Evolutionary conservation across 2,113 vertebrate genomes (phyloP).

Genomic region (Pipa parva): DNA sequence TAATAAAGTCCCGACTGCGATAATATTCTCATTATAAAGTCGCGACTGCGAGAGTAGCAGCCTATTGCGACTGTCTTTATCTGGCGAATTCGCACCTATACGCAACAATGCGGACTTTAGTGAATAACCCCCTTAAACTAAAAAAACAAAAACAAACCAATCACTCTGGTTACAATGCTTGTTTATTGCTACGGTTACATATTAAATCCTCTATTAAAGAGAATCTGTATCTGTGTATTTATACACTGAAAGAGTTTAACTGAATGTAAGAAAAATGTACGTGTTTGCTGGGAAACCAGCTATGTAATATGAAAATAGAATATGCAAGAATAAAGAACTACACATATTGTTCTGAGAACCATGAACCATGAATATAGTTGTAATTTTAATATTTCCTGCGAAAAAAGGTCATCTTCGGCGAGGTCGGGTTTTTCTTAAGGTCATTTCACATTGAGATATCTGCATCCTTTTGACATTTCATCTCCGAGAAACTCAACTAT

Average conservation of each 20-base stretch:
- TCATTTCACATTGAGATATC: constrained; percentile 64
- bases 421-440: constrained; percentile 65
- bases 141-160: not conserved
- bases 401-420: constrained; percentile 63
- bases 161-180: not conserved
- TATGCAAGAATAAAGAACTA: constrained; percentile 41
- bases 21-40: too few relatives aligned
- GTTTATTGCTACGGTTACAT: not conserved
- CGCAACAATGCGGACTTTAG: too few relatives aligned
- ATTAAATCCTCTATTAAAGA: constrained; percentile 1
- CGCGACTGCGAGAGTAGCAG: too few relatives aligned
- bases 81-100: too few relatives aligned
- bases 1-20: too few relatives aligned
- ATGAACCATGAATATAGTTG: constrained; percentile 61
- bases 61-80: too few relatives aligned
- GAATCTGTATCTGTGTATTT: constrained; percentile 2
- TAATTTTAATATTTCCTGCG: constrained; percentile 64
- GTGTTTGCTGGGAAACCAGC: constrained; percentile 44
- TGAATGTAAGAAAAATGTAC: constrained; percentile 3
- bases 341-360: constrained; percentile 59
- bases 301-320: constrained; percentile 43
- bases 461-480: constrained; percentile 64
- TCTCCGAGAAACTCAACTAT: constrained; percentile 59
- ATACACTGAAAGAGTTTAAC: constrained; percentile 9
- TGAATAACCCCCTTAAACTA: too few relatives aligned